Evolutionary conservation across 2,888 invertebrate genomes (phyloP).

Genomic region (Plemyria rubiginata): DNA sequence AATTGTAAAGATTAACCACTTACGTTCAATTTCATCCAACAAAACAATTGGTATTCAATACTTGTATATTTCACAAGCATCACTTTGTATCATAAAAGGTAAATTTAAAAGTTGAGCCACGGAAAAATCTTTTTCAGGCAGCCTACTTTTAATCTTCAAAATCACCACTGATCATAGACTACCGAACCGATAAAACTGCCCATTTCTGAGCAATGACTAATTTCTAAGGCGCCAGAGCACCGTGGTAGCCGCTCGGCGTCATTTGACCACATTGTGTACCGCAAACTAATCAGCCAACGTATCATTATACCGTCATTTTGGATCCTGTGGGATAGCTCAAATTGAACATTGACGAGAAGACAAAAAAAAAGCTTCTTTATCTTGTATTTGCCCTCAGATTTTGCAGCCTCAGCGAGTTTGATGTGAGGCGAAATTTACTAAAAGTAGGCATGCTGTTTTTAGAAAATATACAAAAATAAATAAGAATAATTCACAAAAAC

Average conservation of each 20-base stretch:
- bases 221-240: slow-evolving; percentile 70
- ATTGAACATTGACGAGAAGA: slow-evolving; percentile 10
- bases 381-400: slow-evolving; percentile 6
- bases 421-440: too few species aligned
- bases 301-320: slow-evolving; percentile 76
- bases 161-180: slow-evolving; percentile 36
- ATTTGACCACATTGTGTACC: slow-evolving; percentile 63
- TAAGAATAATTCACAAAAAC: too few species aligned
- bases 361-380: neutral
- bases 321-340: slow-evolving; percentile 55
- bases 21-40: too few species aligned
- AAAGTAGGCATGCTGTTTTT: too few species aligned
- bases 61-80: neutral
- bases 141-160: slow-evolving; percentile 25
- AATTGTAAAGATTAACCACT: too few species aligned
- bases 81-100: neutral
- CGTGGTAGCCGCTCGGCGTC: slow-evolving; percentile 46
- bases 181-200: slow-evolving; percentile 47
- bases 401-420: slow-evolving; percentile 18
- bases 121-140: neutral
- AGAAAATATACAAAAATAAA: too few species aligned
- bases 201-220: slow-evolving; percentile 63
- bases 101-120: neutral
- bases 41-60: too few species aligned
- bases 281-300: slow-evolving; percentile 81